Conservation (phyloP, 2,888 invertebrate species). For the Tromatobia lineatoria region DNA sequence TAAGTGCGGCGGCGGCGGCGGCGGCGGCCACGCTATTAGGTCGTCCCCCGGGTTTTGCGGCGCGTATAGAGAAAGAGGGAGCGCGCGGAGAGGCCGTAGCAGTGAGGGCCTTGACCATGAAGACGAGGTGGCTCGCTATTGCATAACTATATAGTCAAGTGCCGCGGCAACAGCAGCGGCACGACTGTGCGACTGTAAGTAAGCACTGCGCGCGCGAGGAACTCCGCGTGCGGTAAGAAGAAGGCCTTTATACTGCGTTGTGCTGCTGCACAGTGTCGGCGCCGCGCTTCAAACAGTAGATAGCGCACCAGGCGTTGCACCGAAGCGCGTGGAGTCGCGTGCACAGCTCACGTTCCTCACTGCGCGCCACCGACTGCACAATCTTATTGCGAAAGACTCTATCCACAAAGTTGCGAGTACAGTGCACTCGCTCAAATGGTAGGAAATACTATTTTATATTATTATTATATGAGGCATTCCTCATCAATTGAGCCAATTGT, state of each 20-base stretch:
- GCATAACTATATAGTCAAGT: constrained; percentile 81
- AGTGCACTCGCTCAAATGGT: constrained; percentile 18
- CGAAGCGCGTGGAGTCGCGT: constrained; percentile 50
- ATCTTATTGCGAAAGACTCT: not conserved
- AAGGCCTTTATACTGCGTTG: constrained; percentile 41
- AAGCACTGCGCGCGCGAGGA: constrained; percentile 57
- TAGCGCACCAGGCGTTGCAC: constrained; percentile 41
- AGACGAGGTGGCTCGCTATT: constrained; percentile 76
- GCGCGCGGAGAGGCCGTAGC: constrained; percentile 67
- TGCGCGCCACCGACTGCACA: not conserved
- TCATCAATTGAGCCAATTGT: no score
- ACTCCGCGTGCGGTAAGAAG: constrained; percentile 47
- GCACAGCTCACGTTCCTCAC: constrained; percentile 8
- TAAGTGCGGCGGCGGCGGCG: constrained; percentile 39
- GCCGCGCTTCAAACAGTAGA: constrained; percentile 17
- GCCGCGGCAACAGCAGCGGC: constrained; percentile 64
- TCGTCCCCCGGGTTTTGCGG: constrained; percentile 31
- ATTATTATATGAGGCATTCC: no score
- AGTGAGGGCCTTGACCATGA: constrained; percentile 82
- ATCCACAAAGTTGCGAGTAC: constrained; percentile 2
- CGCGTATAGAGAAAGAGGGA: constrained; percentile 29
- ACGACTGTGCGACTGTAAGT: constrained; percentile 69
- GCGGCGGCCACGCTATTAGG: constrained; percentile 44
- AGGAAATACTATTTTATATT: constrained; percentile 1
- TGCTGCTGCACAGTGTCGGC: not conserved